Evolutionary conservation across 2,113 vertebrate genomes (phyloP).

Genomic region (Calidris pugnax): DNA sequence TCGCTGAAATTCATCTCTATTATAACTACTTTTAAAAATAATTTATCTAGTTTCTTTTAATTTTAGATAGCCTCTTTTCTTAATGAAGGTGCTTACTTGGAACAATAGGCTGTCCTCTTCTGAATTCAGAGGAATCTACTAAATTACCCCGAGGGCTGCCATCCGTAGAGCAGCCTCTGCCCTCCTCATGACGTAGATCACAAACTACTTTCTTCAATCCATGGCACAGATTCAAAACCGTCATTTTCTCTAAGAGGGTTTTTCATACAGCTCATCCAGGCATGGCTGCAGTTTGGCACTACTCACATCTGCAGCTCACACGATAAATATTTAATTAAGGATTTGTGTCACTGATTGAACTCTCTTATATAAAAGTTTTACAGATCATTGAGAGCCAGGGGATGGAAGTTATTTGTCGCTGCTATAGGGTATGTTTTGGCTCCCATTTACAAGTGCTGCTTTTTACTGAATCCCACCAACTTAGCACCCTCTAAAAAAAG

Average conservation of each 20-base stretch:
- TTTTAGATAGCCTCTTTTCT: not conserved
- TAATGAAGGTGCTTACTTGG: not conserved
- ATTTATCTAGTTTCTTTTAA: not conserved
- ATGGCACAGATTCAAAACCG: not conserved
- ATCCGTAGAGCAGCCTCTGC: not conserved
- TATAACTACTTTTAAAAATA: not conserved
- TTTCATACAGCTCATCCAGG: conserved; percentile 48
- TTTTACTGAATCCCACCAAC: not conserved
- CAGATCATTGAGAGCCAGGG: conserved; percentile 15
- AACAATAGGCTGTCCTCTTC: not conserved
- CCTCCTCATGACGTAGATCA: not conserved
- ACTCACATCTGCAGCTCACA: conserved; percentile 35
- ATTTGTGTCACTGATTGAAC: conserved; percentile 63
- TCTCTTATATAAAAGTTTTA: conserved; percentile 37
- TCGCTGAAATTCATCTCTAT: not conserved
- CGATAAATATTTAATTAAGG: conserved; percentile 64
- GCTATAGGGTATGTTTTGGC: conserved; percentile 12
- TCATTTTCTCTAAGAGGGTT: not conserved
- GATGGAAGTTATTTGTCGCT: not conserved
- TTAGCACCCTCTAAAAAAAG: not conserved
- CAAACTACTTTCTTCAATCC: not conserved
- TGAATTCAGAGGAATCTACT: not conserved
- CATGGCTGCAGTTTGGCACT: conserved; percentile 46
- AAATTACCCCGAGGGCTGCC: not conserved
- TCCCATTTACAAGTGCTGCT: not conserved